Conservation (phyloP, 1,140 invertebrate genomes). For the Bombus ignitus region DNA sequence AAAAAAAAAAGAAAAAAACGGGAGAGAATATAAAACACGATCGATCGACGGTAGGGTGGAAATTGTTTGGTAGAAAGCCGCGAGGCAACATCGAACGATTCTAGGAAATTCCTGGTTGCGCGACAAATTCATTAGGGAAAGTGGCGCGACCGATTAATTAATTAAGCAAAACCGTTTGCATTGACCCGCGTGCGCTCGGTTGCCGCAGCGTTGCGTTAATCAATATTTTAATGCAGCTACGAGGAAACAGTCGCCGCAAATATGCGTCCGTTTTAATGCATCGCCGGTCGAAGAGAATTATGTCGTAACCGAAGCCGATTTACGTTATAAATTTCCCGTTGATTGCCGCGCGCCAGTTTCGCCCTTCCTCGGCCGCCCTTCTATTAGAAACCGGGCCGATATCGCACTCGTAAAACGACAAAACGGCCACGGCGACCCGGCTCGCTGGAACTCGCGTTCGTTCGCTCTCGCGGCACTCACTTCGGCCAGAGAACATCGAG, state of each 20-base stretch:
- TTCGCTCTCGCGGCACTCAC: neutral
- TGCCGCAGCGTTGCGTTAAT: slow-evolving; percentile 41
- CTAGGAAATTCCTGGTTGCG: neutral
- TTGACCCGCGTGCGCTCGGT: slow-evolving; percentile 4
- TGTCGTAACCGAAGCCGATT: slow-evolving; percentile 33
- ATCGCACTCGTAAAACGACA: slow-evolving; percentile 16
- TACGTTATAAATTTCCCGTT: slow-evolving; percentile 1
- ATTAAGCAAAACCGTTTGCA: slow-evolving; percentile 39
- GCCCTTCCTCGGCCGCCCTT: neutral
- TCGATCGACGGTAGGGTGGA: neutral
- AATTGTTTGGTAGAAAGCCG: neutral
- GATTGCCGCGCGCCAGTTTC: slow-evolving; percentile 16
- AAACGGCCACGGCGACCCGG: neutral
- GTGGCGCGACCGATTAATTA: slow-evolving; percentile 49
- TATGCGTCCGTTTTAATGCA: slow-evolving; percentile 25
- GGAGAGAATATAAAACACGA: neutral
- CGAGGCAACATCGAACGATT: neutral
- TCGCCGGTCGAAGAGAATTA: slow-evolving; percentile 20
- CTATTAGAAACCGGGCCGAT: slow-evolving; percentile 1
- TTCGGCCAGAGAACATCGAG: neutral
- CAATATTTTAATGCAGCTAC: slow-evolving; percentile 51
- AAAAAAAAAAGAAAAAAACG: neutral
- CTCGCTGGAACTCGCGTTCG: neutral
- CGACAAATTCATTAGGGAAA: slow-evolving; percentile 55
- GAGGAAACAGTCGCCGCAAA: slow-evolving; percentile 35